Evolutionary conservation across 2,888 invertebrate genomes (phyloP), one percentile per base, ranked within the genome.

Genomic region (Furcula furcula): DNA sequence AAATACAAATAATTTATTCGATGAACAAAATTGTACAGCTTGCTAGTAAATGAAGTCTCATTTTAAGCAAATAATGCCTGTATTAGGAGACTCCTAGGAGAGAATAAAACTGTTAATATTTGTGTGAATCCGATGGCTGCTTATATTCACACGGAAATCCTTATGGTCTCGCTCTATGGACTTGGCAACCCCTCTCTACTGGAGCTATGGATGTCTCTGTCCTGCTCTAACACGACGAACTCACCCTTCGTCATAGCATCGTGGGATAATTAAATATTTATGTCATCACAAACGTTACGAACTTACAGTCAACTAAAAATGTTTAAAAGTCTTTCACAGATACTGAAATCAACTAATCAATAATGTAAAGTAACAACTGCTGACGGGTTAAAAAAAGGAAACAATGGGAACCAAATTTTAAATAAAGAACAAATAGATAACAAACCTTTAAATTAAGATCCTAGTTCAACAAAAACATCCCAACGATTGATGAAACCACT

Each of bases 181-280:
- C 68, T 69, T 74, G 70, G 77, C 82, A 82, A 76, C 85, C 85
- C 86, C 84, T 81, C 76, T 63, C 38, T 59, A 68, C 61, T 58
- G 55, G 58, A 63, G 35, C 34, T 38, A 64, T n/a, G n/a, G n/a
- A n/a, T 77, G 70, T 65, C 36, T 56, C 74, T 56, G 53, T 85
- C 86, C 73, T 78, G 59, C 69, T 86, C 73, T 48, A 66, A 37
- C 81, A 58, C 62, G 48, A 64, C 57, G 57, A 71, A 75, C 37
- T 49, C 52, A 74, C 86, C 83, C 82, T 76, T 66, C 60, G 55
- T 65, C 64, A 72, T 63, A 60, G 68, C 56, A 76, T 76, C 80
- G 77, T 82, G 79, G 75, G 78, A 82, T 84, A 84, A 86, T 87
- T 85, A 85, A 86, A 86, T 84, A 86, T 86, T 82, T 82, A 86